phyloP scores from a whole-genome alignment of 2,888 invertebrate species.

The Drosophila melanosoma region DNA sequence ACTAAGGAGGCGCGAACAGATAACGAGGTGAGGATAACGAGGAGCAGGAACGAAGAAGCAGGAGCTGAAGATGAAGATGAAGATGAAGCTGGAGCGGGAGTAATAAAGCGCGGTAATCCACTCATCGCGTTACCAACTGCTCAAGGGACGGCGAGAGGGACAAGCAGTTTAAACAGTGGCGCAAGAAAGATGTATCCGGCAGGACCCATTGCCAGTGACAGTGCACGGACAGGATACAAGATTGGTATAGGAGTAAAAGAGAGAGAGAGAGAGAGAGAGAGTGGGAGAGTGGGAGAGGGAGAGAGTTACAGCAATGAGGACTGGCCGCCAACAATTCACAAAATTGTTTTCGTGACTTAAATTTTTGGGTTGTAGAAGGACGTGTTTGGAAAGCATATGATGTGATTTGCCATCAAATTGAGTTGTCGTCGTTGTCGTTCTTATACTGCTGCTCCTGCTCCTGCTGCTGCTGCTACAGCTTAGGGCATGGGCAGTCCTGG shows the following conservation, averaged over 20 bases:
- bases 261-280: neutral
- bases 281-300: neutral
- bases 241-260: slow-evolving; percentile 6
- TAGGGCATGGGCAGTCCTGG: slow-evolving; percentile 15
- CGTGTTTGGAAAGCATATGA: slow-evolving; percentile 85
- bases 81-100: slow-evolving; percentile 15
- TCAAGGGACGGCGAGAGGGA: slow-evolving; percentile 53
- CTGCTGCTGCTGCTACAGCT: slow-evolving; percentile 13
- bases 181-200: neutral
- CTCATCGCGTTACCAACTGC: slow-evolving; percentile 57
- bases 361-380: slow-evolving; percentile 81
- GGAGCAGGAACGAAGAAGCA: neutral
- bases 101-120: slow-evolving; percentile 73
- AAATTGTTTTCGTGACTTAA: slow-evolving; percentile 86
- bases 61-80: slow-evolving; percentile 13
- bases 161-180: slow-evolving; percentile 38
- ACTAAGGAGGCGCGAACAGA: slow-evolving; percentile 49
- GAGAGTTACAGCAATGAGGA: slow-evolving; percentile 49
- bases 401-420: slow-evolving; percentile 84
- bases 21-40: slow-evolving; percentile 51
- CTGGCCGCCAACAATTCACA: slow-evolving; percentile 82
- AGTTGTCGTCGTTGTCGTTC: slow-evolving; percentile 70
- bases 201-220: slow-evolving; percentile 13
- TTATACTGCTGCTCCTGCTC: slow-evolving; percentile 2
- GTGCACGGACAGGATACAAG: slow-evolving; percentile 6